Evolutionary conservation across 2,888 invertebrate species (phyloP).

Genomic region (Ormyrus thymus): DNA sequence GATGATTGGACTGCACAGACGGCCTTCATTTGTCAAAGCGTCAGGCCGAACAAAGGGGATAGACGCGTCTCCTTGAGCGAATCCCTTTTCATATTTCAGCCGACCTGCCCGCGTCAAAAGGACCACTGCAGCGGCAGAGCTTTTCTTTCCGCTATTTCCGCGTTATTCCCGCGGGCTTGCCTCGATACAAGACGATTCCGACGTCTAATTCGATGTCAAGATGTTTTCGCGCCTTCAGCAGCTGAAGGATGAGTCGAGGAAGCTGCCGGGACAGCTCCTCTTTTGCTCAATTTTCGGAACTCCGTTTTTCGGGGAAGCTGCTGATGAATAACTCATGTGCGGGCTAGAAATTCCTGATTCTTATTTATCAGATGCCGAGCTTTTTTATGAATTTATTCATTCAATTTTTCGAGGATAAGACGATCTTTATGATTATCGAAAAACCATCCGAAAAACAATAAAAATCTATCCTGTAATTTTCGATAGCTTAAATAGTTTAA

Average conservation of each 20-base stretch:
- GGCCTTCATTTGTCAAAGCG: constrained; percentile 55
- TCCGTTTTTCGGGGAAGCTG: too few relatives aligned
- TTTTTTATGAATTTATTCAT: too few relatives aligned
- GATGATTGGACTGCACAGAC: constrained; percentile 51
- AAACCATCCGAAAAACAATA: too few relatives aligned
- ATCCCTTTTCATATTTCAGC: constrained; percentile 54
- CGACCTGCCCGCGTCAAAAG: background rate
- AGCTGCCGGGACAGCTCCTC: too few relatives aligned
- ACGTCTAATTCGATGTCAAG: constrained; percentile 22
- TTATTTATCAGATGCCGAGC: too few relatives aligned
- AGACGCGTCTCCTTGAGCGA: constrained; percentile 17
- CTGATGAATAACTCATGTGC: too few relatives aligned
- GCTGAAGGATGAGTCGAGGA: background rate
- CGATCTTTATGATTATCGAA: too few relatives aligned
- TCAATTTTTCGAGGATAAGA: too few relatives aligned
- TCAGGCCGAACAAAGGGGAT: constrained; percentile 47
- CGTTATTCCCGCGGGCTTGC: background rate
- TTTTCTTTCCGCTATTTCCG: background rate
- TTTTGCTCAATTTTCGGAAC: too few relatives aligned
- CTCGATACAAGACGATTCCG: constrained; percentile 31
- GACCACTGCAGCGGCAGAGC: background rate
- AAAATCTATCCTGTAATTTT: too few relatives aligned
- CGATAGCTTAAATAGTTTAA: too few relatives aligned
- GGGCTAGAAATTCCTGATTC: too few relatives aligned
- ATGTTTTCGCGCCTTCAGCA: background rate